Conservation (phyloP, 2,888 invertebrate species). For the Agonopterix arenella region DNA sequence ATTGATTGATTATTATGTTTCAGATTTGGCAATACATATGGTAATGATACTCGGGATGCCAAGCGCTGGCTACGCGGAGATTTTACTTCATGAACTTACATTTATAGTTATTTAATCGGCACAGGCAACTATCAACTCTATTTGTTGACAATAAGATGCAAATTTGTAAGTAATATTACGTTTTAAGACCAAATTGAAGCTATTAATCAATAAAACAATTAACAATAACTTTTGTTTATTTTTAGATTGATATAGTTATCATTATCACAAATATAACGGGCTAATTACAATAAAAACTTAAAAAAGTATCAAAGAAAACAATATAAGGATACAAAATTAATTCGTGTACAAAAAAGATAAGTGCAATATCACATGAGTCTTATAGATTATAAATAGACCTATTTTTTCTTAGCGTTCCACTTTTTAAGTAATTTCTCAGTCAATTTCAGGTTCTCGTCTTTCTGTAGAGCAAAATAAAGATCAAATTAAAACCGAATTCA, state of each 20-base stretch:
- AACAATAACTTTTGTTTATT: not conserved
- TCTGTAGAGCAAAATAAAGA: conserved; percentile 64
- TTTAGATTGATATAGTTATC: not conserved
- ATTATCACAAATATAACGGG: not conserved
- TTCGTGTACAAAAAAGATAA: not conserved
- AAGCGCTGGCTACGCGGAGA: conserved; percentile 84
- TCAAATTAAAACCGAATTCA: too few relatives aligned
- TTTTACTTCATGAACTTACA: conserved; percentile 45
- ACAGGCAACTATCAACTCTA: too few relatives aligned
- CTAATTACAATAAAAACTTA: not conserved
- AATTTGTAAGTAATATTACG: too few relatives aligned
- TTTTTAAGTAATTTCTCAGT: conserved; percentile 80
- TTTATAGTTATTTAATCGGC: too few relatives aligned
- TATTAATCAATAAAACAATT: conserved; percentile 15
- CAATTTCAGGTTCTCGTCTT: conserved; percentile 83
- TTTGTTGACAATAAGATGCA: too few relatives aligned
- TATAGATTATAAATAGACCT: not conserved
- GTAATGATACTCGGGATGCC: conserved; percentile 83
- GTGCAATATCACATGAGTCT: not conserved
- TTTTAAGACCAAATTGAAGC: too few relatives aligned
- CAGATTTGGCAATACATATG: conserved; percentile 86
- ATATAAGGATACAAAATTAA: not conserved
- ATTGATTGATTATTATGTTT: conserved; percentile 14
- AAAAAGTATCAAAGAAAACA: not conserved
- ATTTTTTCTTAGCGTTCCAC: conserved; percentile 64